A percentile compares a stretch with the other conserved stretches of the same genome.
phyloP scores from a whole-genome alignment of 2,888 invertebrate genomes.

The Arge pagana region DNA sequence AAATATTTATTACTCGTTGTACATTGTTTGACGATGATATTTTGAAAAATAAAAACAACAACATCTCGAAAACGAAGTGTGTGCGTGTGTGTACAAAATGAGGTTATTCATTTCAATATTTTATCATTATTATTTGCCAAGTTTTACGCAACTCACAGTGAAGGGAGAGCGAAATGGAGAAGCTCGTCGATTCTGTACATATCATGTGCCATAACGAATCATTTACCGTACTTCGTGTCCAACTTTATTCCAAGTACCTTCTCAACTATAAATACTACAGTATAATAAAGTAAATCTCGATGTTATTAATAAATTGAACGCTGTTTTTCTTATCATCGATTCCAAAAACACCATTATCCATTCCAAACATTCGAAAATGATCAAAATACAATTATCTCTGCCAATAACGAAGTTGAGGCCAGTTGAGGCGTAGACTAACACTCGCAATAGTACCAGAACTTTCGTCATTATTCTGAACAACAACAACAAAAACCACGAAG shows the following conservation, averaged over 20 bases:
- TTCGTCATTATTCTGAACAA: too few relatives aligned
- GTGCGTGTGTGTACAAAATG: constrained; percentile 4
- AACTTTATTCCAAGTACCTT: constrained; percentile 58
- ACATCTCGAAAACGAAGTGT: constrained; percentile 14
- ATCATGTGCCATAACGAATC: constrained; percentile 52
- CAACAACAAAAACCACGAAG: too few relatives aligned
- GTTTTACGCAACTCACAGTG: constrained; percentile 45
- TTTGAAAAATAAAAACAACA: constrained; percentile 29
- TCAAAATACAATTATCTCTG: too few relatives aligned
- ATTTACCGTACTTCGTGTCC: constrained; percentile 57
- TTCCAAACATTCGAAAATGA: too few relatives aligned
- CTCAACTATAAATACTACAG: constrained; percentile 57
- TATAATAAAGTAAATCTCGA: constrained; percentile 58
- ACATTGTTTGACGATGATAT: constrained; percentile 40
- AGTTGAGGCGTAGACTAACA: too few relatives aligned
- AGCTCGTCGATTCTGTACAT: constrained; percentile 50
- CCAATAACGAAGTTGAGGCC: too few relatives aligned
- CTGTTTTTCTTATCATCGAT: too few relatives aligned
- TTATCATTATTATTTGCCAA: constrained; percentile 34
- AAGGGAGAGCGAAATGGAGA: constrained; percentile 18
- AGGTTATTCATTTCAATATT: constrained; percentile 1
- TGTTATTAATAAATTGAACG: constrained; percentile 54
- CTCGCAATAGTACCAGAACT: too few relatives aligned
- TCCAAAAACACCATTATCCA: too few relatives aligned
- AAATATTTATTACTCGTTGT: background rate